A percentile compares a stretch with the other conserved stretches of the same genome.
These are phyloP conservation scores for Perithous albicinctus DNA, from an alignment of 2,888 invertebrate species.

Conservation along the genomic window DNA sequence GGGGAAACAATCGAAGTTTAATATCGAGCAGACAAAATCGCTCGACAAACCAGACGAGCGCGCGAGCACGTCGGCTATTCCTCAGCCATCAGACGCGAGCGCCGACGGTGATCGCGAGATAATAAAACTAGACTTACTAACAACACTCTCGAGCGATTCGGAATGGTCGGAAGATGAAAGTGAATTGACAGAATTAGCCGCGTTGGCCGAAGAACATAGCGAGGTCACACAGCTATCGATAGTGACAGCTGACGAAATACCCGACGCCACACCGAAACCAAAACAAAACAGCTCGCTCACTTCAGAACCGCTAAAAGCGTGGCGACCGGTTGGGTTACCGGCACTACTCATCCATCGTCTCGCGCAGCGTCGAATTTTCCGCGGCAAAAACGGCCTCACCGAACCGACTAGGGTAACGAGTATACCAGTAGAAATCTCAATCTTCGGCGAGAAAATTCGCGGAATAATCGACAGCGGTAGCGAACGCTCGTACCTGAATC, in stretches of 20 bases:
- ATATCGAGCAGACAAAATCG: background rate
- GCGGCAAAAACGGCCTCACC: background rate
- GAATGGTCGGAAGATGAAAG: background rate
- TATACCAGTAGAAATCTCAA: too few relatives aligned
- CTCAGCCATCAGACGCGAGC: background rate
- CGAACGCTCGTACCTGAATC: conserved; percentile 34
- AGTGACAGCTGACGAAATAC: background rate
- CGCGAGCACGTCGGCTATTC: background rate
- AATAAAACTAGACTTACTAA: background rate
- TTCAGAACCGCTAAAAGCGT: background rate
- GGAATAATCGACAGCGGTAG: conserved; percentile 46
- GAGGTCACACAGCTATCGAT: background rate
- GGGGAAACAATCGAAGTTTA: background rate
- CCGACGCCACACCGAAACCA: background rate
- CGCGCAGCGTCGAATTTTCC: conserved; percentile 17
- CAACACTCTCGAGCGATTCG: background rate
- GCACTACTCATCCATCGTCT: background rate
- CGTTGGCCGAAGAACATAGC: background rate
- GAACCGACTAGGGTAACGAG: background rate
- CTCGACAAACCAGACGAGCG: conserved; percentile 1
- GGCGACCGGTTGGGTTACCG: conserved; percentile 25
- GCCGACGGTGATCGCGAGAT: background rate
- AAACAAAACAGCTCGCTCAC: background rate
- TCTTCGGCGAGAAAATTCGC: too few relatives aligned
- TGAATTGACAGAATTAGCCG: background rate